Evolutionary conservation across 2,888 invertebrate genomes (phyloP).

Genomic region (Galerucella pusilla): DNA sequence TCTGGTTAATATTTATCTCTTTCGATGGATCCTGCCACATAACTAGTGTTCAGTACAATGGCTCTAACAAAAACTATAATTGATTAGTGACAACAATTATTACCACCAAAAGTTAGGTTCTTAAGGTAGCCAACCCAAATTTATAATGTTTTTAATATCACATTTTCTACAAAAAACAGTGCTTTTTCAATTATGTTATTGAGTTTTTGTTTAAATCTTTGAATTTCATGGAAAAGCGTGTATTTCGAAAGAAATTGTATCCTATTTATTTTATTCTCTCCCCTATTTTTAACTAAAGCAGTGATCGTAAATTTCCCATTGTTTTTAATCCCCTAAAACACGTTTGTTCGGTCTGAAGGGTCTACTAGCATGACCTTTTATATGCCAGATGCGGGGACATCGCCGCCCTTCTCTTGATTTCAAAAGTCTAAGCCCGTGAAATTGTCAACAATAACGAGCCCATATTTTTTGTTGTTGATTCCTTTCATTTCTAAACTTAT

Average conservation of each 20-base stretch:
- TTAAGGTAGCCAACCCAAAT: too few relatives aligned
- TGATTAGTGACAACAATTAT: too few relatives aligned
- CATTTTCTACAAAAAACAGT: too few relatives aligned
- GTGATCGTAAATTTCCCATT: conserved; percentile 11
- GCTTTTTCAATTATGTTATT: background rate
- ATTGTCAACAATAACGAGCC: conserved; percentile 12
- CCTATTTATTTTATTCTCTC: conserved; percentile 1
- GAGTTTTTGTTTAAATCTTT: background rate
- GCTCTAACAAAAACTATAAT: too few relatives aligned
- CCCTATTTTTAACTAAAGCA: background rate
- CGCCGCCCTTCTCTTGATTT: conserved; percentile 6
- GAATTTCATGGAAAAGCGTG: background rate
- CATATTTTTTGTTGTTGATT: background rate
- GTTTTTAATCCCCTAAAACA: conserved; percentile 15
- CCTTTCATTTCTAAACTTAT: conserved; percentile 5
- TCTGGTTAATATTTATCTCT: too few relatives aligned
- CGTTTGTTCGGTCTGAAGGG: conserved; percentile 10
- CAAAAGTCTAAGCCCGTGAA: conserved; percentile 14
- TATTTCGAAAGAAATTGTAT: background rate
- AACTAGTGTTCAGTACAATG: too few relatives aligned
- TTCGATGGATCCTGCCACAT: too few relatives aligned
- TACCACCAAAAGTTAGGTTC: too few relatives aligned
- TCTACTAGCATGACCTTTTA: background rate
- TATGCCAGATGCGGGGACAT: conserved; percentile 11
- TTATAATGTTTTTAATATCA: too few relatives aligned